phyloP scores from a whole-genome alignment of 2,113 vertebrate genomes.

The Carassius auratus region DNA sequence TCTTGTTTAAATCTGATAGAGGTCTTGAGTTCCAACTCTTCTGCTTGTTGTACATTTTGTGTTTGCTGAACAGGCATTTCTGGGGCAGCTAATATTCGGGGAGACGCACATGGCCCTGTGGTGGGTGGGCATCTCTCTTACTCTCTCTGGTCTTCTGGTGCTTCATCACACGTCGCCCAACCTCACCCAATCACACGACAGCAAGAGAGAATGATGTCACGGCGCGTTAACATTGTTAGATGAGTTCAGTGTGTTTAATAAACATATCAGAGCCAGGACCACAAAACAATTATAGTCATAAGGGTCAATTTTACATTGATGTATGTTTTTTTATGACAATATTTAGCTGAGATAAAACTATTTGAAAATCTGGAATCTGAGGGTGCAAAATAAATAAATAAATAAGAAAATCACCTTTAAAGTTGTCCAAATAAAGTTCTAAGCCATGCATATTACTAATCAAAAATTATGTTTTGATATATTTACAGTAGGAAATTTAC shows the following conservation, averaged over 20 bases:
- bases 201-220: conserved; percentile 64
- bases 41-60: not conserved
- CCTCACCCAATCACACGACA: conserved; percentile 40
- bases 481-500: too few species aligned
- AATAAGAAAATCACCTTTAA: too few species aligned
- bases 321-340: too few species aligned
- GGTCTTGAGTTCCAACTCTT: not conserved
- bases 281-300: too few species aligned
- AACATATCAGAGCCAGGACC: not conserved
- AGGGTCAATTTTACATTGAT: too few species aligned
- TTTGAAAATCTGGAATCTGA: too few species aligned
- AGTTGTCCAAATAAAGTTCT: too few species aligned
- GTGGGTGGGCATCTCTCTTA: conserved; percentile 89
- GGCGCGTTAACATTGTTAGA: not conserved
- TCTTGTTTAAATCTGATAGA: not conserved
- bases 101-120: conserved; percentile 85
- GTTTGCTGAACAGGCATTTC: conserved; percentile 78
- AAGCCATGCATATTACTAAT: too few species aligned
- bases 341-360: too few species aligned
- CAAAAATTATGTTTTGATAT: too few species aligned
- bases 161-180: conserved; percentile 78
- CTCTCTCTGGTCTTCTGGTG: conserved; percentile 84
- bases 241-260: not conserved
- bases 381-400: too few species aligned
- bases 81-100: conserved; percentile 86